Base-by-base conservation (phyloP, 2,113 vertebrate species). In the Patagioenas fasciata region DNA sequence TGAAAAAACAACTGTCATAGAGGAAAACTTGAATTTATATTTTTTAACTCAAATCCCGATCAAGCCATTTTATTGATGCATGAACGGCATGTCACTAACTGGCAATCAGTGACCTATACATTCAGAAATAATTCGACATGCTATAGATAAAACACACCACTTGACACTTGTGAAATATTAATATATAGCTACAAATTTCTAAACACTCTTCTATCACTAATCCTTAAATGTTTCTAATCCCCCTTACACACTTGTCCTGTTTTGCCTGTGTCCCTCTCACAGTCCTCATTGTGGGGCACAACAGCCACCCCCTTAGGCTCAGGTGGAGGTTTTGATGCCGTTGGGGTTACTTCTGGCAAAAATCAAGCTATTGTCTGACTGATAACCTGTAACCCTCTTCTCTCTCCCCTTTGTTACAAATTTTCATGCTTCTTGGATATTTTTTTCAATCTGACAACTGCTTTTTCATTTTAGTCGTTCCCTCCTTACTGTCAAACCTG, bases 191-290 rank as follows among this genome's bases (percentile, higher is more conserved):
- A 15, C 25, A 47, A 0, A 23, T 50, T 80, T 75, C 25, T 60
- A 24, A 75, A 13, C 5, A 2, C 4, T 54, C 6, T 25, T 61
- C 18, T 58, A 1, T 48, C 42, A 26, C 5, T 25, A 18, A 44
- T 32, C 10, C 28, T 44, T 34, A 31, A 2, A 13, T 4, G 12
- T 34, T 65, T n/a, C 44, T 67, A 9, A n/a, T 36, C 32, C 34
- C 11, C 28, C 4, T 12, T 5, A 1, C 4, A 14, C 1, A 0
- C 11, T 2, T 26, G 13, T 7, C 36, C 32, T 83, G 29, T 40
- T 86, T 13, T 38, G 18, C 9, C 16, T 7, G 6, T 7, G 4
- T 20, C 25, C 14, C 23, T 61, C 47, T 66, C 29, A 2, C 21
- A 34, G 61, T 15, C 13, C 51, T 15, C 1, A 1, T 2, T 16